Conservation (phyloP, 2,888 invertebrate genomes). For the Cryptocheilus praepositus region DNA sequence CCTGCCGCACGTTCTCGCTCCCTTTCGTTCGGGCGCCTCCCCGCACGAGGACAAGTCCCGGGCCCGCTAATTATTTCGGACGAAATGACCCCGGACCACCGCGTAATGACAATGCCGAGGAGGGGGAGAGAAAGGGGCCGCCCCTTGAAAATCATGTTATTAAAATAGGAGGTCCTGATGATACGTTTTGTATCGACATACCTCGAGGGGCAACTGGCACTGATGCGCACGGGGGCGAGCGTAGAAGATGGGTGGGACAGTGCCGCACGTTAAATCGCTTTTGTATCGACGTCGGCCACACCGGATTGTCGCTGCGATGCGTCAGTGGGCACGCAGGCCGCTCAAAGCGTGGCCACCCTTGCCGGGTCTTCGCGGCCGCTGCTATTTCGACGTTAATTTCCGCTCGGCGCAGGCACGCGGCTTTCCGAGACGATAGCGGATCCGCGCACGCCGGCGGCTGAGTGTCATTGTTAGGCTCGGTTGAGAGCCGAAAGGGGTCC, state of each 20-base stretch:
- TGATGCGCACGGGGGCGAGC: conserved; percentile 7
- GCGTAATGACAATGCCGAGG: conserved; percentile 62
- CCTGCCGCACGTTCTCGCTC: conserved; percentile 12
- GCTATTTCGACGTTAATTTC: too few relatives aligned
- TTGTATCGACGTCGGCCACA: not conserved
- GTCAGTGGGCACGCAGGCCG: too few relatives aligned
- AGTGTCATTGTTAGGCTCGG: too few relatives aligned
- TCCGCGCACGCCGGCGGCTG: too few relatives aligned
- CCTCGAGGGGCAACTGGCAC: conserved; percentile 15
- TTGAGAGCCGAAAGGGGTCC: too few relatives aligned
- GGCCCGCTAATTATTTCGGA: conserved; percentile 62
- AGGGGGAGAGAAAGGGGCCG: conserved; percentile 27
- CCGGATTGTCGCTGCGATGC: too few relatives aligned
- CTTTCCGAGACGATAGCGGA: too few relatives aligned
- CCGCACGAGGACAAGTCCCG: conserved; percentile 44
- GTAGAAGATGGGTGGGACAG: too few relatives aligned
- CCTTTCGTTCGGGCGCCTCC: too few relatives aligned
- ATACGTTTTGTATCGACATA: conserved; percentile 48
- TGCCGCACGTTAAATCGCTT: conserved; percentile 30
- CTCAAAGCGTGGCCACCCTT: too few relatives aligned
- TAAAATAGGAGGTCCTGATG: conserved; percentile 55
- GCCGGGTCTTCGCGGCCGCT: too few relatives aligned
- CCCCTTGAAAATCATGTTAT: conserved; percentile 54
- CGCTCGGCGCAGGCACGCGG: too few relatives aligned
- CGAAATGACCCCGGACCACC: conserved; percentile 56